These are phyloP conservation scores for Palythoa heliodiscus DNA, from an alignment of 92 coral and sea anemone genomes.

Conservation along the genomic window DNA sequence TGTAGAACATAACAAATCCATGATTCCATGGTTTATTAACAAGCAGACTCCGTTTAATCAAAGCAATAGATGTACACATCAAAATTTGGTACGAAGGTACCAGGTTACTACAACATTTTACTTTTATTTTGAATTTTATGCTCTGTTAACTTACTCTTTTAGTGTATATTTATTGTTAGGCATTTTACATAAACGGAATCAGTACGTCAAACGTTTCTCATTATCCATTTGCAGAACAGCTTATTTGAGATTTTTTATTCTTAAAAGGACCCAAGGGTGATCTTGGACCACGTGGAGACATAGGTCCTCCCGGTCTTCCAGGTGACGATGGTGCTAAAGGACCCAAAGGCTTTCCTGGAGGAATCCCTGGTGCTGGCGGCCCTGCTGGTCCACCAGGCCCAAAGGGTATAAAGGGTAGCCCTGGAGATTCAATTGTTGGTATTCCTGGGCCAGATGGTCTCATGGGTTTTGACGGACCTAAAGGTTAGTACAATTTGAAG, in stretches of 20 bases:
- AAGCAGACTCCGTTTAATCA: no score
- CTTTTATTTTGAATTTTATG: no score
- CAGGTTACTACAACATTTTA: no score
- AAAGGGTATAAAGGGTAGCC: slow-evolving; percentile 18
- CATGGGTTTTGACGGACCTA: slow-evolving; percentile 23
- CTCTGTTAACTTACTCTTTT: no score
- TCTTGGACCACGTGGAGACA: slow-evolving; percentile 3
- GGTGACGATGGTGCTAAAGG: neutral
- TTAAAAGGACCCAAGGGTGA: neutral
- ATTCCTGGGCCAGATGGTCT: slow-evolving; percentile 32
- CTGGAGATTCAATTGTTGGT: slow-evolving; percentile 34
- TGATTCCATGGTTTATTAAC: no score
- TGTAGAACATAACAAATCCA: no score
- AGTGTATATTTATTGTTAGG: no score
- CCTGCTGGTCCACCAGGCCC: slow-evolving; percentile 24
- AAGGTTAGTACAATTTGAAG: neutral
- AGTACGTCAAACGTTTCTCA: no score
- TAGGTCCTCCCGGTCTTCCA: neutral
- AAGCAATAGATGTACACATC: no score
- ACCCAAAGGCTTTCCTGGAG: slow-evolving; percentile 14
- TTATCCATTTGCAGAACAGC: no score
- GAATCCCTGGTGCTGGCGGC: slow-evolving; percentile 24
- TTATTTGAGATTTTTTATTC: neutral
- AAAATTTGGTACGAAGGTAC: no score
- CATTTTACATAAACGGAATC: no score